phyloP scores from a whole-genome alignment of 35 echinoderm and acorn worm genomes.

The Ophioderma brevispina region DNA sequence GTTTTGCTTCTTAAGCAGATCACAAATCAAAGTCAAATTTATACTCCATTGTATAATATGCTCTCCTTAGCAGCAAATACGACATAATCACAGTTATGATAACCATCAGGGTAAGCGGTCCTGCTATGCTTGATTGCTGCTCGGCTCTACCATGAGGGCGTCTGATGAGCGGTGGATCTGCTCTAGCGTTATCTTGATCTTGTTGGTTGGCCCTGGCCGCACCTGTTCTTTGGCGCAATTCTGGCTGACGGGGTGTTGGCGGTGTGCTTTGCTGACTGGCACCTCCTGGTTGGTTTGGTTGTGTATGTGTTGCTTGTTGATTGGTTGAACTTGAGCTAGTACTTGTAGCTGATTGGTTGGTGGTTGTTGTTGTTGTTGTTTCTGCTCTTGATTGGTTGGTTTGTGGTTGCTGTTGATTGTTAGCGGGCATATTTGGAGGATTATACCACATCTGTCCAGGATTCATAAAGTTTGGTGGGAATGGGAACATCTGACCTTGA shows the following conservation, averaged over 20 bases:
- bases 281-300: neutral
- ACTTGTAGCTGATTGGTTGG: neutral
- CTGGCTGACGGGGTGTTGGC: slow-evolving; percentile 3
- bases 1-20: too few species aligned
- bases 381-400: slow-evolving; percentile 5
- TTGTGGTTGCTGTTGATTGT: neutral
- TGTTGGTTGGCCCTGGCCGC: neutral
- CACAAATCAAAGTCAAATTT: slow-evolving; percentile 61
- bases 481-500: slow-evolving; percentile 64
- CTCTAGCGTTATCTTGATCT: neutral
- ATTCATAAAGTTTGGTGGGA: slow-evolving; percentile 72
- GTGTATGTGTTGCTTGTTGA: neutral
- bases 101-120: slow-evolving; percentile 37
- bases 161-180: neutral
- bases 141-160: neutral
- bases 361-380: neutral
- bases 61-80: slow-evolving; percentile 53
- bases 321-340: neutral
- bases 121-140: neutral
- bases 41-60: slow-evolving; percentile 80
- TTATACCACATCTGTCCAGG: slow-evolving; percentile 38
- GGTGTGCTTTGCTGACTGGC: slow-evolving; percentile 20
- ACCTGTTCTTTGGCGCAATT: slow-evolving; percentile 15
- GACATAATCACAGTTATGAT: slow-evolving; percentile 46
- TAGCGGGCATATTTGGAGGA: neutral